phyloP scores from a whole-genome alignment of 2,797 vertebrate species.

The Neostethus bicornis region DNA sequence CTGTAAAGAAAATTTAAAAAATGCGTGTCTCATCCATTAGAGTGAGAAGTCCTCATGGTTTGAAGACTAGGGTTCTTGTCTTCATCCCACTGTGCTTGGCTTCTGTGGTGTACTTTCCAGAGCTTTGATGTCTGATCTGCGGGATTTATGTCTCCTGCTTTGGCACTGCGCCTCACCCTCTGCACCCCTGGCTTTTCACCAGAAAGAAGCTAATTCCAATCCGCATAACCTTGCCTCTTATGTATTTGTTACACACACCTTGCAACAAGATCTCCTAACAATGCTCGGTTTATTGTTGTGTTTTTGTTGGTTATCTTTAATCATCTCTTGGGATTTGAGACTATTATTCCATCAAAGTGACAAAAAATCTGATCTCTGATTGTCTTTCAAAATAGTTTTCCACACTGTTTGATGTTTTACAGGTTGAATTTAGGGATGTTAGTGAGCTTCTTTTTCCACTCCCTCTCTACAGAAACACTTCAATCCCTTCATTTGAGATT shows the following conservation, averaged over 20 bases:
- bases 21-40: slow-evolving; percentile 7
- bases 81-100: slow-evolving; percentile 21
- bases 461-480: not conserved
- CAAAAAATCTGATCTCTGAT: not conserved
- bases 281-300: slow-evolving; percentile 13
- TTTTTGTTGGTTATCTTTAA: not conserved
- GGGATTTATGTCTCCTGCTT: slow-evolving; percentile 48
- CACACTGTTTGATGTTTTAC: slow-evolving; percentile 5
- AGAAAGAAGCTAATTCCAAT: slow-evolving; percentile 37
- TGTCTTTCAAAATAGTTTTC: not conserved
- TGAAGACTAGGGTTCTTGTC: slow-evolving; percentile 14
- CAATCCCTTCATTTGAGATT: slow-evolving; percentile 3
- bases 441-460: slow-evolving; percentile 18
- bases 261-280: slow-evolving; percentile 7
- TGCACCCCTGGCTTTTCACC: slow-evolving; percentile 40
- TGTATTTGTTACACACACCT: slow-evolving; percentile 10
- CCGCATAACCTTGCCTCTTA: slow-evolving; percentile 30
- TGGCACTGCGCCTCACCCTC: slow-evolving; percentile 52
- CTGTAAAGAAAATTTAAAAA: not conserved
- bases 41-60: slow-evolving; percentile 5
- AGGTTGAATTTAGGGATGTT: slow-evolving; percentile 45
- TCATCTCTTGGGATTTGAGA: not conserved
- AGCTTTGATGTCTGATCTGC: slow-evolving; percentile 67
- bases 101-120: slow-evolving; percentile 44
- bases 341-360: no score